These are phyloP conservation scores for Martes flavigula DNA, from an alignment of 2,797 vertebrate genomes.

Conservation along the genomic window DNA sequence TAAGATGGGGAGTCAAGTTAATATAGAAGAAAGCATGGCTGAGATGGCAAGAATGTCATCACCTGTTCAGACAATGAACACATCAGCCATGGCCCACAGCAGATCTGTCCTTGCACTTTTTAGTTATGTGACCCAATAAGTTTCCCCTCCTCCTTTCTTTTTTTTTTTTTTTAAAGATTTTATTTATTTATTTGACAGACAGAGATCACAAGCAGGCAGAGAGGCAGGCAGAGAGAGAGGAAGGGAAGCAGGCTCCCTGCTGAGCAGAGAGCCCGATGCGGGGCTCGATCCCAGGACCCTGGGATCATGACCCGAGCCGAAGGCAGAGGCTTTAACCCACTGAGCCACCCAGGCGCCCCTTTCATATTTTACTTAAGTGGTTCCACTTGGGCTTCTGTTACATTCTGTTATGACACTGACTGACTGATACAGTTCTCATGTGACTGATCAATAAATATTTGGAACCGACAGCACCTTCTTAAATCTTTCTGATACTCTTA, in stretches of 20 bases:
- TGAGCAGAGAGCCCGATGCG: too few species aligned
- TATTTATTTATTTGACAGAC: too few species aligned
- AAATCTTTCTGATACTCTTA: background rate
- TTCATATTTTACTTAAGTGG: background rate
- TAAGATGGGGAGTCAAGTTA: background rate
- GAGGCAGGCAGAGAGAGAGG: too few species aligned
- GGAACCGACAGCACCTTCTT: background rate
- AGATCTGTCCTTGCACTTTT: background rate
- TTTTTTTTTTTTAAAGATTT: too few species aligned
- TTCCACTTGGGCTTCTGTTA: background rate
- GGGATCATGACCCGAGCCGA: too few species aligned
- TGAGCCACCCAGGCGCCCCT: too few species aligned
- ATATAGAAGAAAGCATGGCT: background rate
- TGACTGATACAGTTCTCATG: background rate
- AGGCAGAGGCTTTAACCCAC: too few species aligned
- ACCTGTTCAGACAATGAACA: background rate
- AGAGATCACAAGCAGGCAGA: too few species aligned
- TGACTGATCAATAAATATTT: background rate
- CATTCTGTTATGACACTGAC: background rate
- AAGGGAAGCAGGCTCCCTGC: too few species aligned
- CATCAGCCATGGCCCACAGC: background rate
- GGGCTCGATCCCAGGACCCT: too few species aligned
- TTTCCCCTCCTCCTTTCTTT: background rate
- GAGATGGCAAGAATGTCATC: background rate
- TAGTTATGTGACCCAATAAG: background rate